Evolutionary conservation across 92 coral and sea anemone genomes (phyloP), one percentile per base, ranked within the genome.

Genomic region (Pocillopora meandrina): DNA sequence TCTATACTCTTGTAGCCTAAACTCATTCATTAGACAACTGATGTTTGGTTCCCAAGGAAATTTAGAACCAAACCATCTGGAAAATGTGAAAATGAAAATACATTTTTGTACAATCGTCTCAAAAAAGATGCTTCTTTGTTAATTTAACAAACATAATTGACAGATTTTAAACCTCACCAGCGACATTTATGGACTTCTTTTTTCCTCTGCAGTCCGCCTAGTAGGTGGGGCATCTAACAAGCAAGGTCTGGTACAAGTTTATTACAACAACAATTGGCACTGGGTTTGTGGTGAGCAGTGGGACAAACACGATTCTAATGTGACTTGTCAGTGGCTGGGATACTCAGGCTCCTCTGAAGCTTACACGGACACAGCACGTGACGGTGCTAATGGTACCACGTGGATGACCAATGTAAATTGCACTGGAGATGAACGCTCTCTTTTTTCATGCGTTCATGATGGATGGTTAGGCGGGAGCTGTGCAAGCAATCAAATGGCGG

Each of bases 311-410:
- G 76, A 76, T 23, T 90, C 86, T 33, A 87, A 89, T 67, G 92
- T 89, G 58, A 76, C 81, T 31, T 89, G 92, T 62, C 81, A 84
- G 2, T 81, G 83, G 83, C 80, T 89, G 56, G 92, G 92, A 1
- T 89, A 79, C 70, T 62, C 56, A 36, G 49, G 17, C 33, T 61
- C 81, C 15, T 35, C 81, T 35, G 31, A 18, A 36, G 58, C 20
- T 36, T 77, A 26, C 19, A 77, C 69, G 23, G 62, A 58, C 57
- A 77, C 57, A 57, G 36, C 70, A 35, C 15, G 17, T 61, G 18
- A 33, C 0, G 18, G 56, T 10, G 57, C 1, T n/a, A 77, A 49
- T 36, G 81, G 8, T 19, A 20, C 49, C 20, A 77, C 66, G n/a
- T 83, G 72, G 86, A 72, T 83, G 52, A 61, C 10, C 52, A 67